Conservation (phyloP, 2,797 vertebrate genomes). For the Hybognathus amarus region DNA sequence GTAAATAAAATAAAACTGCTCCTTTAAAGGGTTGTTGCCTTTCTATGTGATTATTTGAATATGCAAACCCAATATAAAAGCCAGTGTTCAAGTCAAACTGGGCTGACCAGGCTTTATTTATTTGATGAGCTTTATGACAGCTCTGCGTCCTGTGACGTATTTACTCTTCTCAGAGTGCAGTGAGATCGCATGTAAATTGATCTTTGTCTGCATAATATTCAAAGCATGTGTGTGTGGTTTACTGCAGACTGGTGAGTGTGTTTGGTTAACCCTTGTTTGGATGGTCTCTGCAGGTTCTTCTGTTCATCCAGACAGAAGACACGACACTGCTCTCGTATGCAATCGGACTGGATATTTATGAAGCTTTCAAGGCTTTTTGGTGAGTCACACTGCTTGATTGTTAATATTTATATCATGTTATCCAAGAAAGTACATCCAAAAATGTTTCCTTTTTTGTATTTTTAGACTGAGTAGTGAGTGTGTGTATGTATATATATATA, state of each 20-base stretch:
- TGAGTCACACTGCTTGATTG: constrained; percentile 63
- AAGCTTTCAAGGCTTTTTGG: constrained; percentile 80
- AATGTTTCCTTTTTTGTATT: neutral
- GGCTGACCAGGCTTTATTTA: neutral
- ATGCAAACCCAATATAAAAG: neutral
- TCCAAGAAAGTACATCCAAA: neutral
- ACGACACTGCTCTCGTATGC: constrained; percentile 63
- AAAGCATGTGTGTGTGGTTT: constrained; percentile 31
- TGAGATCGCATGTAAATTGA: constrained; percentile 50
- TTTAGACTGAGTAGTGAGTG: neutral
- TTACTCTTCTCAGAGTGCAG: neutral
- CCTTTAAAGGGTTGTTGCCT: neutral
- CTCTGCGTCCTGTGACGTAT: neutral
- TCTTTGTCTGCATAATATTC: neutral
- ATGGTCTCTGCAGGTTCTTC: constrained; percentile 55
- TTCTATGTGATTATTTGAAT: constrained; percentile 15
- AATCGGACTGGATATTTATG: constrained; percentile 71
- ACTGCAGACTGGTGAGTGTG: constrained; percentile 14
- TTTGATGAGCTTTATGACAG: neutral
- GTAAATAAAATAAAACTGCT: neutral
- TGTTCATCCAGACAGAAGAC: constrained; percentile 57
- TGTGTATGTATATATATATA: neutral
- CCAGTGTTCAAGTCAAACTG: neutral
- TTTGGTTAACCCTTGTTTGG: constrained; percentile 44
- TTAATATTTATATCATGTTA: neutral